phyloP scores from a whole-genome alignment of 2,797 vertebrate species.

The Pseudocheirus occidentalis region DNA sequence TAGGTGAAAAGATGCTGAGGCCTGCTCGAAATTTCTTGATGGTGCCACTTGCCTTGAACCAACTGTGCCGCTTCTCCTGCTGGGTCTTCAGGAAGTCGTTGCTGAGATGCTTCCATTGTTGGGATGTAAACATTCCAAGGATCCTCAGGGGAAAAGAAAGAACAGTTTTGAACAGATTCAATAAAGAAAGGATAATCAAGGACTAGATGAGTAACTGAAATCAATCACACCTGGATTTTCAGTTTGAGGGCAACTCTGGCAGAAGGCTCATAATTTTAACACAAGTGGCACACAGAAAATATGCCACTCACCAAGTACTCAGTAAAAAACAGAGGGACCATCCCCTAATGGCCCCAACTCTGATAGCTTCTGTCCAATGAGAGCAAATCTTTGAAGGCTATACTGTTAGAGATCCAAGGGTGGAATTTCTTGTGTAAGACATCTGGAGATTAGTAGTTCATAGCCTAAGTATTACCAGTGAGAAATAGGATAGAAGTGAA shows the following conservation, averaged over 20 bases:
- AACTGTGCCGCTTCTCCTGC: slow-evolving; percentile 98
- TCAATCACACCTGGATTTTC: neutral
- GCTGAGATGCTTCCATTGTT: slow-evolving; percentile 99
- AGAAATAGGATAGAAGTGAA: slow-evolving; percentile 22
- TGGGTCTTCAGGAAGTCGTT: slow-evolving; percentile 99
- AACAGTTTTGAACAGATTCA: neutral
- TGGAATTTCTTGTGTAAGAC: slow-evolving; percentile 4
- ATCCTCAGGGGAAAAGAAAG: slow-evolving; percentile 86
- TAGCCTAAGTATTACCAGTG: slow-evolving; percentile 9
- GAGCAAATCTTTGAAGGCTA: slow-evolving; percentile 29
- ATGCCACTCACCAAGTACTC: neutral
- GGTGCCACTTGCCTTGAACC: slow-evolving; percentile 98
- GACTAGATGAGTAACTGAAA: neutral
- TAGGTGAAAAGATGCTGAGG: slow-evolving; percentile 98
- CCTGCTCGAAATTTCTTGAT: slow-evolving; percentile 99
- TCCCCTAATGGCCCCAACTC: neutral
- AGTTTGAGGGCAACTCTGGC: neutral
- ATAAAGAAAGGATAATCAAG: neutral
- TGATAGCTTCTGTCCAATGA: neutral
- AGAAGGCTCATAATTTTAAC: neutral
- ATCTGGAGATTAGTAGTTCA: slow-evolving; percentile 4
- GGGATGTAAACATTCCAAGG: slow-evolving; percentile 96
- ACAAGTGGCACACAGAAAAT: neutral
- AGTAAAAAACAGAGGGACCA: neutral
- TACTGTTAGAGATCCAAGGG: slow-evolving; percentile 25